Evolutionary conservation across 2,797 vertebrate species (phyloP).

Genomic region (Sphaeramia orbicularis): DNA sequence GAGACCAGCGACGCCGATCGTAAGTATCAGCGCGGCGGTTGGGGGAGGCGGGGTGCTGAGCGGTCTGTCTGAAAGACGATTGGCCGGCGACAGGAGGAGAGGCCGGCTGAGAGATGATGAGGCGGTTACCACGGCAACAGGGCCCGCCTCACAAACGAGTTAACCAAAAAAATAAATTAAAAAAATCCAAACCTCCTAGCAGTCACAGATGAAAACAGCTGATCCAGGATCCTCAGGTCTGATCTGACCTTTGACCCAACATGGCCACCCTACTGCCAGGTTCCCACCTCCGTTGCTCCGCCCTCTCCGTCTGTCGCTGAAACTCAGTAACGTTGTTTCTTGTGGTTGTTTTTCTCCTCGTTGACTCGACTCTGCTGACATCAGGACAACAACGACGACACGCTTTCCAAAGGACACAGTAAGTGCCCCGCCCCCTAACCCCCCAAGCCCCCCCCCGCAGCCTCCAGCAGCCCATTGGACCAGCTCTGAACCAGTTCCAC

Average conservation of each 20-base stretch:
- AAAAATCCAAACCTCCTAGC: background rate
- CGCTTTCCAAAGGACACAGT: constrained; percentile 97
- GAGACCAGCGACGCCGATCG: constrained; percentile 98
- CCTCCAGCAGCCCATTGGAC: constrained; percentile 52
- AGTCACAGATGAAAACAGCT: background rate
- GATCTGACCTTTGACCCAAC: background rate
- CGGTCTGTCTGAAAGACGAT: constrained; percentile 33
- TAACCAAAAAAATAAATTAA: background rate
- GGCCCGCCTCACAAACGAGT: background rate
- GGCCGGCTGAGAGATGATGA: constrained; percentile 51
- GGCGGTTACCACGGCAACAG: constrained; percentile 37
- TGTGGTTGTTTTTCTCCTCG: constrained; percentile 92
- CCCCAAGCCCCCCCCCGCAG: background rate
- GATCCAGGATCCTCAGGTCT: background rate
- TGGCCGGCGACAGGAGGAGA: constrained; percentile 69
- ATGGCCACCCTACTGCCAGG: constrained; percentile 56
- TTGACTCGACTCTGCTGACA: constrained; percentile 88
- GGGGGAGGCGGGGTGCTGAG: constrained; percentile 72
- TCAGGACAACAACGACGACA: constrained; percentile 97
- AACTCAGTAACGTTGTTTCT: constrained; percentile 90
- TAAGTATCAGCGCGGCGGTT: constrained; percentile 90
- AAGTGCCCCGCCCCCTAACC: constrained; percentile 80
- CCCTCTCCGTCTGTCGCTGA: constrained; percentile 73
- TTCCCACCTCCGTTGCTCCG: constrained; percentile 32
- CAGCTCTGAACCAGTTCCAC: no score